Evolutionary conservation across 1,140 invertebrate genomes (phyloP), one percentile per base, ranked within the genome.

Genomic region (Stegodyphus mimosarum): DNA sequence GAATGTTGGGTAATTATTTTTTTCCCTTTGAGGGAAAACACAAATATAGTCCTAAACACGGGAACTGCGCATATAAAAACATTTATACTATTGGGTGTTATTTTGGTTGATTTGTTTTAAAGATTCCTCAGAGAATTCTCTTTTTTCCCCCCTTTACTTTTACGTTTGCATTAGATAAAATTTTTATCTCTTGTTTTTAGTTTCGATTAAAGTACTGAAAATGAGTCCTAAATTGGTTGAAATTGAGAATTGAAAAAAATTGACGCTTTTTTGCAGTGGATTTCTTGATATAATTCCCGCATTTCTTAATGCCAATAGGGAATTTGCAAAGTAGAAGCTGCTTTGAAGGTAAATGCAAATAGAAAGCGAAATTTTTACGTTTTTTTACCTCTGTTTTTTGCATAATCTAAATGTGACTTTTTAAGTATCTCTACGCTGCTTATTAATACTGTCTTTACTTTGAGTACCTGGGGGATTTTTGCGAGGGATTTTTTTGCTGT

Each of bases 101-200:
- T 79, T 79, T 77, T 49, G 18, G 18, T 55, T 79, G 66, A 79
- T 79, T 79, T 63, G 64, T n/a, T 79, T 33, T 79, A 79, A 79
- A 79, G 49, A 79, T 79, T 79, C 77, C 48, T 55, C 52, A 60
- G 77, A 66, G 77, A 79, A 66, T 67, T 60, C 15, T 33, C 33
- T 33, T 33, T 33, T 33, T 60, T 60, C 5, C 55, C 55, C 55
- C 33, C 33, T 33, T 33, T 33, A 33, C 33, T 33, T 33, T 33
- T 33, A 33, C 33, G 33, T 33, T 33, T 33, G 33, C 33, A 33
- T 33, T 33, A 53, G 18, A 18, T 63, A 74, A 74, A 33, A 48
- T 74, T 55, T 74, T 74, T 74, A n/a, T 73, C 51, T 18, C 17
- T 18, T 48, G 17, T 55, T 74, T 74, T 33, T 33, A 33, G 33